phyloP scores from a whole-genome alignment of 1,140 invertebrate genomes.

The Apis mellifera region DNA sequence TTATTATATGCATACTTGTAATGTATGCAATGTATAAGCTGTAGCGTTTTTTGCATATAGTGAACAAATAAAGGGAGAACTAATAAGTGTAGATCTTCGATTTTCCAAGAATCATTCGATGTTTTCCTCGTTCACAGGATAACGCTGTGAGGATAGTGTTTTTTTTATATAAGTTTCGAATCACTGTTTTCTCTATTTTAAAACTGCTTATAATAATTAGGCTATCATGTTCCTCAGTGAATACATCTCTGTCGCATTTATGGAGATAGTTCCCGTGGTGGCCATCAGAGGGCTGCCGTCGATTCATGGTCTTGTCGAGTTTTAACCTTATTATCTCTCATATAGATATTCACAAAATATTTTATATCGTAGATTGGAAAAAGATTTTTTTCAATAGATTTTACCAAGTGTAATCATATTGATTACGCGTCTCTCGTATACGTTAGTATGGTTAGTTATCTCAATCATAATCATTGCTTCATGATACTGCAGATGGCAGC shows the following conservation, averaged over 20 bases:
- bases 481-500: background rate
- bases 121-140: background rate
- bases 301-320: background rate
- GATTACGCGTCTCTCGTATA: background rate
- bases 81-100: constrained; percentile 29
- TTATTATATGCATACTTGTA: constrained; percentile 50
- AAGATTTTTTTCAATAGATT: background rate
- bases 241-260: background rate
- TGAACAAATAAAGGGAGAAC: constrained; percentile 48
- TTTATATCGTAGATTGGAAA: background rate
- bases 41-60: constrained; percentile 58
- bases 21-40: constrained; percentile 47
- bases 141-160: background rate
- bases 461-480: background rate
- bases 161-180: background rate
- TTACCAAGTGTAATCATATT: background rate
- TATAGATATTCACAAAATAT: background rate
- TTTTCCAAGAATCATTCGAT: background rate
- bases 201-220: background rate
- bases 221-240: background rate
- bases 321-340: background rate
- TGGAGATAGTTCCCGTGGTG: background rate
- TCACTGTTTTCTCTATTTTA: background rate
- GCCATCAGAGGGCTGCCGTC: constrained; percentile 5
- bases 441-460: background rate